Conservation (phyloP, 2,113 vertebrate genomes). For the Sinosuthora webbiana region DNA sequence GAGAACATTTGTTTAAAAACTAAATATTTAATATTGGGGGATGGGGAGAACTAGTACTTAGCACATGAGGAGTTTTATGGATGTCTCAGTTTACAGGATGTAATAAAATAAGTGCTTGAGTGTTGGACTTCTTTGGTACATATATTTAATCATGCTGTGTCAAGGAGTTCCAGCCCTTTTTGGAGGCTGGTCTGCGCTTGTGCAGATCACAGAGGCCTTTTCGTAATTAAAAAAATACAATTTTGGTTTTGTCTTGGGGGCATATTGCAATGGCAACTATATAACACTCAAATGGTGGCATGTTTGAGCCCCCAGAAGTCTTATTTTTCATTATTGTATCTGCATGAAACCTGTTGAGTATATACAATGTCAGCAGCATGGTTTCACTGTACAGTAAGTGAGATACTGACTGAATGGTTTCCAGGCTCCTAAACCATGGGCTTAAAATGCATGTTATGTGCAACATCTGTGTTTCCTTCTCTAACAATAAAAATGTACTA, state of each 20-base stretch:
- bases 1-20: conserved; percentile 73
- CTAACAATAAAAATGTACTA: conserved; percentile 72
- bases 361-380: conserved; percentile 30
- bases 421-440: conserved; percentile 39
- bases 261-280: neutral
- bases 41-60: conserved; percentile 59
- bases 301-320: conserved; percentile 25
- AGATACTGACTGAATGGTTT: conserved; percentile 54
- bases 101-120: conserved; percentile 65
- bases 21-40: conserved; percentile 61
- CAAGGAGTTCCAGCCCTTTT: conserved; percentile 31
- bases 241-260: conserved; percentile 51
- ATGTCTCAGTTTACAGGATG: conserved; percentile 72
- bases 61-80: conserved; percentile 65
- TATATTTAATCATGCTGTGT: conserved; percentile 65
- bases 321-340: conserved; percentile 65
- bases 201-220: conserved; percentile 31
- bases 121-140: conserved; percentile 66
- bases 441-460: conserved; percentile 58
- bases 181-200: conserved; percentile 33
- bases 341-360: conserved; percentile 58
- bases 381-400: conserved; percentile 52
- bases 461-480: conserved; percentile 71
- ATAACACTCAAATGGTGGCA: conserved; percentile 6
- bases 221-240: conserved; percentile 55